These are phyloP conservation scores for Pharmacophagus antenor DNA, from an alignment of 2,888 invertebrate genomes.

Conservation along the genomic window DNA sequence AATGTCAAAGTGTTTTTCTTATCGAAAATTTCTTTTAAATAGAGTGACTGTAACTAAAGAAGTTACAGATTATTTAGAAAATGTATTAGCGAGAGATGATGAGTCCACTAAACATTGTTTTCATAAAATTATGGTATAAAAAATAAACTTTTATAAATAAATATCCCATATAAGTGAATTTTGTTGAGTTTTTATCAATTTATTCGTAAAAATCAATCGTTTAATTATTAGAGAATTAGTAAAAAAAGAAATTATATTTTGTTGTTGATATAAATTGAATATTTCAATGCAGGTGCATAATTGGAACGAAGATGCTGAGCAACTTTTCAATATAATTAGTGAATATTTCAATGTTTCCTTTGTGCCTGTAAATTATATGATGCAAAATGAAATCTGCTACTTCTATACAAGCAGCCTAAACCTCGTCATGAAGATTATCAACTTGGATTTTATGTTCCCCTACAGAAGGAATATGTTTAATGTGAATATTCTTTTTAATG, in stretches of 20 bases:
- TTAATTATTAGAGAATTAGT: not conserved
- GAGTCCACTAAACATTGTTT: conserved; percentile 54
- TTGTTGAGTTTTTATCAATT: no score
- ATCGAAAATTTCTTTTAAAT: conserved; percentile 89
- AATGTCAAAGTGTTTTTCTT: conserved; percentile 55
- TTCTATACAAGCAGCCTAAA: conserved; percentile 63
- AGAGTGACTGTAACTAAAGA: conserved; percentile 54
- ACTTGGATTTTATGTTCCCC: conserved; percentile 65
- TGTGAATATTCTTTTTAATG: conserved; percentile 63
- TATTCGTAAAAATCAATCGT: not conserved
- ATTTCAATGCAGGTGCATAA: conserved; percentile 55
- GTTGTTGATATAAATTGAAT: not conserved
- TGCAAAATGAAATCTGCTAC: conserved; percentile 47
- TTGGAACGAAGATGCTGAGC: conserved; percentile 50
- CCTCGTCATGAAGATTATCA: conserved; percentile 56
- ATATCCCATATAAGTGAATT: no score
- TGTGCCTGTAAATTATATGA: conserved; percentile 54
- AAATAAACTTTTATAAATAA: not conserved
- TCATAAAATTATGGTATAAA: conserved; percentile 67
- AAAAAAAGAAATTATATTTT: not conserved
- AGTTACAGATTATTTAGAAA: conserved; percentile 56
- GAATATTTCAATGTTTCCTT: conserved; percentile 50
- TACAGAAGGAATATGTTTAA: conserved; percentile 59
- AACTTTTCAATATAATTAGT: conserved; percentile 54
- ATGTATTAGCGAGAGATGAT: conserved; percentile 53